Base-by-base conservation (phyloP, 2,113 vertebrate genomes). In the Halcyon malimbica region DNA sequence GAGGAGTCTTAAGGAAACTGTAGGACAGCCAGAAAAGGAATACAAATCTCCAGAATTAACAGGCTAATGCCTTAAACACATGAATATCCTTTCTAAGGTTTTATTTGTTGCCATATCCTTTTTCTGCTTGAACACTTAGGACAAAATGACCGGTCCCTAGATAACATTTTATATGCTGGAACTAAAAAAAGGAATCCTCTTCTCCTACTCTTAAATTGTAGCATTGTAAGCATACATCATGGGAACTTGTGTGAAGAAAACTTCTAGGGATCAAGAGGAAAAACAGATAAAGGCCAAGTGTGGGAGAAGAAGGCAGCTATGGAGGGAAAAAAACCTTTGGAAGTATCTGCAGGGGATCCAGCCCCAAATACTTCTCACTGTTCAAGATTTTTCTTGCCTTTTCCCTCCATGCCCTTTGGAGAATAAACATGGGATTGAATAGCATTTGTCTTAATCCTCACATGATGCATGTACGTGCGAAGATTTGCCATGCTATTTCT, bases 41-140 rank as follows among this genome's bases (percentile, higher is more conserved):
- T 5, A 71, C 60, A 68, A 25, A 94, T 75, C 76, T 90, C 41
- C 78, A 28, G 57, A 95, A 92, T 92, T 78, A 93, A 75, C 39
- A 82, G 73, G 9, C 60, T 92, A 93, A 94, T 95, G 92, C 48
- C 56, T 96, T 95, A 95, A 94, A 79, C 84, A 96, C 73, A 94
- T 93, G 90, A 96, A 89, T 91, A 97, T 77, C 56, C 85, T 94
- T 97, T 89, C 88, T 88, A 95, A 87, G 51, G 60, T 86, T 96
- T 93, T 97, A 94, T 96, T 94, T 94, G 83, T 60, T 89, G 71
- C 73, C 87, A 90, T 88, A 92, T 81, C 44, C 89, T 89, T 95
- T 91, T 96, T 94, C 94, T 95, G 94, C 62, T 96, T 93, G 83
- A 91, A 96, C 94, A 96, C 70, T 93, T 96, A 94, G 37, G 56